Base-by-base conservation (phyloP, 2,888 invertebrate species). In the Drosophila setosimentum region DNA sequence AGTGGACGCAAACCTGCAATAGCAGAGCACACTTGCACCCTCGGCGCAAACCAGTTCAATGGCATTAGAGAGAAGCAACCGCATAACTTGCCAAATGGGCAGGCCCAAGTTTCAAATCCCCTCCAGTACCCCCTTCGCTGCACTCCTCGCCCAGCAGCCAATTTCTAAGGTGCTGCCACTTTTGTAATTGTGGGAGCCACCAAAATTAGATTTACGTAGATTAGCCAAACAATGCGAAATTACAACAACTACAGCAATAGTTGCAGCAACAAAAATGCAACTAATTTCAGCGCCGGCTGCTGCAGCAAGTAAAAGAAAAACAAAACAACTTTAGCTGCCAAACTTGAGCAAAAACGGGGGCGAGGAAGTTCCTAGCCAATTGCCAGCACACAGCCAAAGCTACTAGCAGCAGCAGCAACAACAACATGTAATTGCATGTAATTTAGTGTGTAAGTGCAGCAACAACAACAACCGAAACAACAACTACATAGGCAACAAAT, bases 381-480 rank as follows among this genome's bases (percentile, higher is more conserved):
- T 60, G 62, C 65, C 48, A 70, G 70, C 57, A 21, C 57, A 57
- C 42, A 57, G 54, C 48, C 68, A 54, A 59, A 51, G 42, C 68
- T 69, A 54, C 58, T 54, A 59, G 50, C 50, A 50, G 37, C 61
- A 68, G 61, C 68, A 50, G 29, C 65, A 71, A 30, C 51, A 70
- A 48, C 59, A 68, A 59, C 72, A 83, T 87, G 87, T 91, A 91
- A 91, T 91, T 91, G 83, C 82, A 87, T 91, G 85, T 90, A 91
- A 92, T 91, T 90, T 89, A 83, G 86, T 82, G 78, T 89, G 87
- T 89, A 90, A 89, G 83, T 87, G 77, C 81, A 80, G 78, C 73
- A 80, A 78, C 75, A 78, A 71, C 76, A 70, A 49, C 77, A 77
- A 73, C 13, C 7, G 16, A 16, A 80, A 78, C 73, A 78, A 71